These are phyloP conservation scores for Propithecus coquereli DNA, from an alignment of 2,113 vertebrate genomes.

Conservation along the genomic window DNA sequence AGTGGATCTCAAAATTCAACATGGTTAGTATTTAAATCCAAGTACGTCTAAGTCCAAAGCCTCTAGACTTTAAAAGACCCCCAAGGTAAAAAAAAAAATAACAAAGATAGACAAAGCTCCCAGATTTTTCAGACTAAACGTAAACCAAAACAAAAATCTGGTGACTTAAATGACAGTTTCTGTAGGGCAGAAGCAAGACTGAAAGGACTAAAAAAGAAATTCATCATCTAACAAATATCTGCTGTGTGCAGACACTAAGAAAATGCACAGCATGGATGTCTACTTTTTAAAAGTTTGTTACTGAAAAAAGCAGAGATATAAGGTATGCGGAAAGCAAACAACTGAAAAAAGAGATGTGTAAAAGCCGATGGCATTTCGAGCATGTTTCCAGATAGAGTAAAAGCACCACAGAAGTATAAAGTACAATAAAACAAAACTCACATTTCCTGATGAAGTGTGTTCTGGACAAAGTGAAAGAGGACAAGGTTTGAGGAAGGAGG, in stretches of 20 bases:
- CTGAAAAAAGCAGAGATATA: background rate
- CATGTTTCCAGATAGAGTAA: background rate
- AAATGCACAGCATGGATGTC: background rate
- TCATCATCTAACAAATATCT: background rate
- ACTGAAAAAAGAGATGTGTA: background rate
- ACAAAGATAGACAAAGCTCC: background rate
- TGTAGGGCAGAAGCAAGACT: background rate
- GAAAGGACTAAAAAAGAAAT: background rate
- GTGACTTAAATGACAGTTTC: background rate
- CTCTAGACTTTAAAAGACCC: background rate
- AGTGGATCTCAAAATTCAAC: background rate
- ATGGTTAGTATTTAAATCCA: constrained; percentile 8
- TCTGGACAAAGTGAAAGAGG: background rate
- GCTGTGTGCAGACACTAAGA: background rate
- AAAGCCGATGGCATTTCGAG: background rate
- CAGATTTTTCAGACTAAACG: background rate
- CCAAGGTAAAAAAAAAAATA: background rate
- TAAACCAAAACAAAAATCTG: background rate
- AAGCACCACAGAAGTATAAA: background rate
- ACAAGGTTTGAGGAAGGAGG: background rate
- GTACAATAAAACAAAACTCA: background rate
- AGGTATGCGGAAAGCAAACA: background rate
- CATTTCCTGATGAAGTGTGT: background rate
- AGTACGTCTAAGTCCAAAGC: background rate
- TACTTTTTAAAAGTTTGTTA: background rate